These are phyloP conservation scores for Drosophila watanabei DNA, from an alignment of 1,140 invertebrate species.

Conservation along the genomic window DNA sequence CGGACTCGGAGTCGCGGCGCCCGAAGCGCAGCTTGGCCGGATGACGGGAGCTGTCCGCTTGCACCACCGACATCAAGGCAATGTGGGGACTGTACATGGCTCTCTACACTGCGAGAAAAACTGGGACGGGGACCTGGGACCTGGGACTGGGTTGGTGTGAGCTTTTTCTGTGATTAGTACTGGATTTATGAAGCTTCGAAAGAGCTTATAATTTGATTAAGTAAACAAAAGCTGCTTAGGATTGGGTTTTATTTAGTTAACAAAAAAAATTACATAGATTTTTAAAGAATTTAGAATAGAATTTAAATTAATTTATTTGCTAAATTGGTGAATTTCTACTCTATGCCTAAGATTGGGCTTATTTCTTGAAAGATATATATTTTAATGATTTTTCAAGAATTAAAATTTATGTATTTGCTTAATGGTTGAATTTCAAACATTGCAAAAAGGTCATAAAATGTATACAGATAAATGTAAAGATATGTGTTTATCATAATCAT, in stretches of 20 bases:
- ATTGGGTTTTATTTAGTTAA: too few relatives aligned
- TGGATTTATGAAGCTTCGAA: neutral
- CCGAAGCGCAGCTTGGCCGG: slow-evolving; percentile 20
- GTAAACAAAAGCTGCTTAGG: neutral
- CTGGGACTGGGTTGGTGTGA: neutral
- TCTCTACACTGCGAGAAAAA: neutral
- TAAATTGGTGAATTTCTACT: slow-evolving; percentile 9
- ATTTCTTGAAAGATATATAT: too few relatives aligned
- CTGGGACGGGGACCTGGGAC: neutral
- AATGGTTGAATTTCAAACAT: slow-evolving; percentile 3
- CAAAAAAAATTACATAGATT: neutral
- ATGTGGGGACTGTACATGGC: slow-evolving; percentile 43
- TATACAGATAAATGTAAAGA: neutral
- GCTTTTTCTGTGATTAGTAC: neutral
- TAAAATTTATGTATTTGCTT: neutral
- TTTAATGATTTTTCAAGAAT: too few relatives aligned
- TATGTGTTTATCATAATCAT: slow-evolving; percentile 11
- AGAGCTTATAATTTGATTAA: neutral
- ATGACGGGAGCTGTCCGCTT: slow-evolving; percentile 1
- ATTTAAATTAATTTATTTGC: neutral
- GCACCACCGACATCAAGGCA: slow-evolving; percentile 18
- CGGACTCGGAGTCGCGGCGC: slow-evolving; percentile 3
- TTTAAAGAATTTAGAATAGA: neutral
- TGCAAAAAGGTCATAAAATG: neutral
- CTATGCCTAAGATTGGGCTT: too few relatives aligned